Conservation (phyloP, 2,797 vertebrate species). For the Pangasius larnaudii region DNA sequence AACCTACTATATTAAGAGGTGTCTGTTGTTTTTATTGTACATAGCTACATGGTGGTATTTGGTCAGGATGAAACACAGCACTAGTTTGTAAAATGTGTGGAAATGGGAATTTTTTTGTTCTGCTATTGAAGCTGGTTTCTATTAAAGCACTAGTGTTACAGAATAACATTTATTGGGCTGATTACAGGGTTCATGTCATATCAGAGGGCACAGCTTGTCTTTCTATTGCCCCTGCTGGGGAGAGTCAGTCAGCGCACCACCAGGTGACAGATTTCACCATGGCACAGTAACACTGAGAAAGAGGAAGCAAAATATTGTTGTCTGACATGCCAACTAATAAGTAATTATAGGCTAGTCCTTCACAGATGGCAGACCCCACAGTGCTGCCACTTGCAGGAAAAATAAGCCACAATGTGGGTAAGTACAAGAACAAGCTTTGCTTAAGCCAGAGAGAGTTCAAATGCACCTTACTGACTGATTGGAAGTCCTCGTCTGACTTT, state of each 20-base stretch:
- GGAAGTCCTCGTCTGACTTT: constrained; percentile 40
- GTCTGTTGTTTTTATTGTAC: constrained; percentile 51
- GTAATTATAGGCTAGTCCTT: constrained; percentile 58
- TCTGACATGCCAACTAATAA: constrained; percentile 59
- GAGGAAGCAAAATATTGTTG: constrained; percentile 56
- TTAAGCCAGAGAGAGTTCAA: constrained; percentile 40
- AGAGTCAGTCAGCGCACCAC: constrained; percentile 47
- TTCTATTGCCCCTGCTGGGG: constrained; percentile 49
- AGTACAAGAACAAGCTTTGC: constrained; percentile 29
- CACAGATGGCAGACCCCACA: constrained; percentile 58
- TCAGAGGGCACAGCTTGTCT: constrained; percentile 50
- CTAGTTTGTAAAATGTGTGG: constrained; percentile 15
- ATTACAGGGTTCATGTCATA: constrained; percentile 48
- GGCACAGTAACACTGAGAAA: constrained; percentile 48
- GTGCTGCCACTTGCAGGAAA: constrained; percentile 50
- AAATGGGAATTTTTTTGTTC: constrained; percentile 3
- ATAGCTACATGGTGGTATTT: constrained; percentile 37
- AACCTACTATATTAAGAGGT: constrained; percentile 52
- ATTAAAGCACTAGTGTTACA: constrained; percentile 15
- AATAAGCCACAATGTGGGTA: constrained; percentile 46
- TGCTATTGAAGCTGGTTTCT: constrained; percentile 8
- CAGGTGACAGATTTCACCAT: constrained; percentile 58
- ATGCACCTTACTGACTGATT: constrained; percentile 43
- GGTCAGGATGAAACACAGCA: constrained; percentile 21
- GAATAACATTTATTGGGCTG: constrained; percentile 41